These are phyloP conservation scores for Sinelater perroti DNA, from an alignment of 2,888 invertebrate species.

Conservation along the genomic window DNA sequence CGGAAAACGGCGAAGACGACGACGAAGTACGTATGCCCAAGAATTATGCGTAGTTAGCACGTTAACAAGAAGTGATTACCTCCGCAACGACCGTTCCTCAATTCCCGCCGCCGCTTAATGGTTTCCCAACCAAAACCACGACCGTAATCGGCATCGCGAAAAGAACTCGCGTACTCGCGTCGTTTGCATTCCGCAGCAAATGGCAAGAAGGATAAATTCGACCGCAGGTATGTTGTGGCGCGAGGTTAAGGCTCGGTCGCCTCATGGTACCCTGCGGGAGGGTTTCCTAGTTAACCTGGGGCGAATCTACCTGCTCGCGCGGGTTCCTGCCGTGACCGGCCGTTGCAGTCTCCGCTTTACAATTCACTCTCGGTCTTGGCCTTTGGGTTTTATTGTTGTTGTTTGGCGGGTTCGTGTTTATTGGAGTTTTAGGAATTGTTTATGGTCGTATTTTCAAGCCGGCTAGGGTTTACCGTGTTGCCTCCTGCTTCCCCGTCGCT, in stretches of 20 bases:
- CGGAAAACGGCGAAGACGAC: constrained; percentile 54
- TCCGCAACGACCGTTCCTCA: no score
- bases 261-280: constrained; percentile 56
- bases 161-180: constrained; percentile 5
- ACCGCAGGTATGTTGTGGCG: constrained; percentile 33
- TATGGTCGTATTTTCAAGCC: constrained; percentile 12
- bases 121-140: no score
- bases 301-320: constrained; percentile 47
- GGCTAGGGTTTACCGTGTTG: no score
- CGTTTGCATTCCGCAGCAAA: constrained; percentile 21
- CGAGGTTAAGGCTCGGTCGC: constrained; percentile 29
- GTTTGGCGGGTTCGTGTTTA: constrained; percentile 21
- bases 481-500: no score
- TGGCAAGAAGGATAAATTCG: constrained; percentile 25
- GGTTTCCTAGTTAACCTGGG: constrained; percentile 60
- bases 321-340: constrained; percentile 48
- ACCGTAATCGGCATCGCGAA: background rate
- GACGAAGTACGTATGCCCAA: constrained; percentile 51
- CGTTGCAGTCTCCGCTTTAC: constrained; percentile 44
- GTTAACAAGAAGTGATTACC: no score
- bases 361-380: constrained; percentile 18
- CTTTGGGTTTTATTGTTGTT: constrained; percentile 28
- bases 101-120: no score
- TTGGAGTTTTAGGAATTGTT: constrained; percentile 11
- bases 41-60: no score